A percentile compares a stretch with the other conserved stretches of the same genome.
Evolutionary conservation across 2,888 invertebrate genomes (phyloP).

Genomic region (Notodonta dromedarius): DNA sequence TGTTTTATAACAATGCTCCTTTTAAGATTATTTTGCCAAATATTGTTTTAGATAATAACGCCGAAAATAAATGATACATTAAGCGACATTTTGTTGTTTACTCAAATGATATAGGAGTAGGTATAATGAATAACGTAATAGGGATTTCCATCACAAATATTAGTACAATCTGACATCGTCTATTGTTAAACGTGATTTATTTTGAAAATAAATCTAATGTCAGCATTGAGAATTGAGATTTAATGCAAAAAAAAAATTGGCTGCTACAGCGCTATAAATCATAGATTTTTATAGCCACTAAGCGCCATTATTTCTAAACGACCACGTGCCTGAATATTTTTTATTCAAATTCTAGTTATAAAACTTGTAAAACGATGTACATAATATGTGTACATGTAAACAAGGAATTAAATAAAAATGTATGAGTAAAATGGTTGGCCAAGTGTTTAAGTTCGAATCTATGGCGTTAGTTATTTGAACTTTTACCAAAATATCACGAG

Average conservation of each 20-base stretch:
- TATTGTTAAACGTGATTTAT: not conserved
- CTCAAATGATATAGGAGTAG: not conserved
- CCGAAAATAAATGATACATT: too few relatives aligned
- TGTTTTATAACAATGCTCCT: too few relatives aligned
- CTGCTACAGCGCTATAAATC: slow-evolving; percentile 5
- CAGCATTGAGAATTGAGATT: not conserved
- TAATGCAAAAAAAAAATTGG: not conserved
- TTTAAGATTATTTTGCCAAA: too few relatives aligned
- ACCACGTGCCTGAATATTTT: not conserved
- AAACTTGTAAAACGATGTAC: not conserved
- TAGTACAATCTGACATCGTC: not conserved
- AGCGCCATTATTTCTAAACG: slow-evolving; percentile 2
- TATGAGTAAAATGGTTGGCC: not conserved
- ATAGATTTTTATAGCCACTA: not conserved
- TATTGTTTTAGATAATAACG: too few relatives aligned
- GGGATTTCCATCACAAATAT: not conserved
- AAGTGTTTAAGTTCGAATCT: slow-evolving; percentile 14
- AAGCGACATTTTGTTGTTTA: not conserved
- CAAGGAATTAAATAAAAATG: not conserved
- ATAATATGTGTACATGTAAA: not conserved
- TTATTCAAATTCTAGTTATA: not conserved
- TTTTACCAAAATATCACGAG: not conserved
- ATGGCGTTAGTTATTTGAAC: not conserved
- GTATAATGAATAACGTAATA: not conserved
- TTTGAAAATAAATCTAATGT: not conserved